Percentiles rank a stretch among this genome's conserved stretches.
Evolutionary conservation across 2,113 vertebrate species (phyloP).

Genomic region (Pampusana beccarii): DNA sequence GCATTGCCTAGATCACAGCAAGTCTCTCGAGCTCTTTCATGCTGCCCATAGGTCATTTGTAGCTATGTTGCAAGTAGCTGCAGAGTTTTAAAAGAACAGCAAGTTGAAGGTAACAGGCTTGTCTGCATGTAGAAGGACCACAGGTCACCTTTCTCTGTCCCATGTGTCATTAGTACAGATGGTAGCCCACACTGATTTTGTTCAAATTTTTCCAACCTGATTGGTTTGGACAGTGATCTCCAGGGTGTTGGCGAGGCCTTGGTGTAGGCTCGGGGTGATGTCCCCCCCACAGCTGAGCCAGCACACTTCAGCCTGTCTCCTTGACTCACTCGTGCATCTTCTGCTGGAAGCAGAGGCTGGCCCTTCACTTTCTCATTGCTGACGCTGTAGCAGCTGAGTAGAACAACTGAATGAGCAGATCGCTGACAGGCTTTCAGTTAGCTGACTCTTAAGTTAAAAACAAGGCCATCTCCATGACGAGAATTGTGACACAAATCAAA

Average conservation of each 20-base stretch:
- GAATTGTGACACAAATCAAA: background rate
- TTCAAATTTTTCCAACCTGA: background rate
- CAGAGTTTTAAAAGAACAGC: background rate
- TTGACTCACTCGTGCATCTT: background rate
- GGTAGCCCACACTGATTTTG: background rate
- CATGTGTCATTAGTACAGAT: background rate
- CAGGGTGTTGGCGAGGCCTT: rapidly evolving
- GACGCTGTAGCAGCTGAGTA: background rate
- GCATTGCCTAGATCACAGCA: background rate
- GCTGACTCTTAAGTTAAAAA: background rate
- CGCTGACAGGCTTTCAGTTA: background rate
- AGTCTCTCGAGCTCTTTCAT: background rate
- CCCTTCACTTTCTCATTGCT: background rate
- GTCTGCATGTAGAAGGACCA: background rate
- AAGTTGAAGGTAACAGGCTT: background rate
- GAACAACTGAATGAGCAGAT: background rate
- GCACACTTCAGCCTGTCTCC: background rate
- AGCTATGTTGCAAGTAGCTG: background rate
- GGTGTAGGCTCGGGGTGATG: rapidly evolving
- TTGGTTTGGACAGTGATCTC: background rate
- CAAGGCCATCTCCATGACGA: background rate
- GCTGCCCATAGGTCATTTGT: background rate
- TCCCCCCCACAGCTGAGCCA: background rate
- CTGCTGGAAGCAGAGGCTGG: background rate
- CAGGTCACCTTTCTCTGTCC: background rate